phyloP scores from a whole-genome alignment of 1,140 invertebrate species.

The Anastrepha obliqua region DNA sequence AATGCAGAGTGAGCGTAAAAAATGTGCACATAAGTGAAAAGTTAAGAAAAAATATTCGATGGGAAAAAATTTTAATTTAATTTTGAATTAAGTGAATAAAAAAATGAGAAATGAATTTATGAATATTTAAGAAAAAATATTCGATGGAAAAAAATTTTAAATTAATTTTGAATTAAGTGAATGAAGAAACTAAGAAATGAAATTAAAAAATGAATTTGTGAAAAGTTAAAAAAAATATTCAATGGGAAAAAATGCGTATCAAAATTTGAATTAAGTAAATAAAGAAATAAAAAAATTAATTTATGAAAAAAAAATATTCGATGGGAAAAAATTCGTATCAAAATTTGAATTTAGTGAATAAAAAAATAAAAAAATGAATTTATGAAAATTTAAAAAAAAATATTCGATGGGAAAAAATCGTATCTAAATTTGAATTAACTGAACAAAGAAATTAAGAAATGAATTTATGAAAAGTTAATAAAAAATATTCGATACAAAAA shows the following conservation, averaged over 20 bases:
- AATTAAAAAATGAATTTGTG: neutral
- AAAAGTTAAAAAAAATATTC: neutral
- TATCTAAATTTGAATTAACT: too few species aligned
- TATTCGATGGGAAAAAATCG: neutral
- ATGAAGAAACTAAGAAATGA: neutral
- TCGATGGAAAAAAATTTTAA: neutral
- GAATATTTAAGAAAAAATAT: neutral
- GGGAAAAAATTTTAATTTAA: neutral
- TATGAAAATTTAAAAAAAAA: neutral
- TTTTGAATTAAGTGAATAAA: too few species aligned
- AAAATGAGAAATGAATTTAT: too few species aligned
- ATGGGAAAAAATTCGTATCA: neutral
- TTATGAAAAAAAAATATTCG: neutral
- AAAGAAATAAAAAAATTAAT: too few species aligned
- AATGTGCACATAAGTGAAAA: neutral
- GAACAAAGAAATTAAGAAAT: too few species aligned
- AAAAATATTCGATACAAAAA: neutral
- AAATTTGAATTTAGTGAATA: too few species aligned
- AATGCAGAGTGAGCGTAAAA: too few species aligned
- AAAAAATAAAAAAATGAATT: conserved; percentile 5
- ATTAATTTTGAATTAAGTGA: too few species aligned
- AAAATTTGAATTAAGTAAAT: too few species aligned
- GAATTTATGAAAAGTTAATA: neutral
- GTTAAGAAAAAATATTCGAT: neutral
- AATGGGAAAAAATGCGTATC: neutral